Conservation (phyloP, 2,888 invertebrate species). For the Leptopilina myrica region DNA sequence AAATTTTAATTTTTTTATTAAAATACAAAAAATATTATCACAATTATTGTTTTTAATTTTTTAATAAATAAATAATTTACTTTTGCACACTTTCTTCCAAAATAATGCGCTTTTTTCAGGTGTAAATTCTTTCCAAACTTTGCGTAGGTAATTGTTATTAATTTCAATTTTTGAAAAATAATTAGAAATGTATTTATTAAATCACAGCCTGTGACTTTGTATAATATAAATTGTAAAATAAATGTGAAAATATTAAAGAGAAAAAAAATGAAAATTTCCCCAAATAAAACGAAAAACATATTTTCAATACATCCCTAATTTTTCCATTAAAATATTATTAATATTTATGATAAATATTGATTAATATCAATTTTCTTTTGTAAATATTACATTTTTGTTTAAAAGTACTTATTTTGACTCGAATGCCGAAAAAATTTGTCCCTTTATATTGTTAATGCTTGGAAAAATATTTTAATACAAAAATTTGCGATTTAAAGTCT, state of each 20-base stretch:
- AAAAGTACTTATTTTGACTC: constrained; percentile 31
- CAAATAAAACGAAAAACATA: background rate
- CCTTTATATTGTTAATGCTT: too few species aligned
- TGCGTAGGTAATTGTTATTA: background rate
- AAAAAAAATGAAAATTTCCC: too few species aligned
- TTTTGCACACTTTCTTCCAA: constrained; percentile 20
- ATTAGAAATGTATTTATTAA: background rate
- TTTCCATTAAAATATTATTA: too few species aligned
- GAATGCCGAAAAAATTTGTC: background rate
- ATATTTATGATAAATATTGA: too few species aligned
- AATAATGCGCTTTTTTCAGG: constrained; percentile 8
- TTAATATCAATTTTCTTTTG: background rate
- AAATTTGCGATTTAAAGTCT: background rate
- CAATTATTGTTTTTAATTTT: background rate
- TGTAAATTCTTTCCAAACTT: background rate
- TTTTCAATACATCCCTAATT: background rate
- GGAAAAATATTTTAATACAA: background rate
- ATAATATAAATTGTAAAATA: constrained; percentile 25
- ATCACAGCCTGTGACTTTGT: constrained; percentile 5
- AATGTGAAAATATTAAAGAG: constrained; percentile 10
- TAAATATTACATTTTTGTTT: background rate
- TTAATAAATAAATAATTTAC: background rate
- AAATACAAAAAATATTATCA: background rate
- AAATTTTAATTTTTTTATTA: background rate
- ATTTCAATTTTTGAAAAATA: background rate